phyloP scores from a whole-genome alignment of 2,113 vertebrate species.

The Tor tambroides region DNA sequence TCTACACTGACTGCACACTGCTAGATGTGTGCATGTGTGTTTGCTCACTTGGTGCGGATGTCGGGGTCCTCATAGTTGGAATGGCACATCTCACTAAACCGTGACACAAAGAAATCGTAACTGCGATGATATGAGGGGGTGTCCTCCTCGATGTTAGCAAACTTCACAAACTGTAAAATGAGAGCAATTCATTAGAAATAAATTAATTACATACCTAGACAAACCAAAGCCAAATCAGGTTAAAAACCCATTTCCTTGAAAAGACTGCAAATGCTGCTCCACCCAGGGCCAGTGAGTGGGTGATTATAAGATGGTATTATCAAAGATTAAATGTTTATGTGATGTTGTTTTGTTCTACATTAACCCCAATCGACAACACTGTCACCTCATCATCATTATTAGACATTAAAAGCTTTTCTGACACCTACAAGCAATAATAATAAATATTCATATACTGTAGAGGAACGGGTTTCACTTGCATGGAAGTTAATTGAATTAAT shows the following conservation, averaged over 20 bases:
- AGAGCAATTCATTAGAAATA: neutral
- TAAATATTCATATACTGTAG: neutral
- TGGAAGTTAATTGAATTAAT: neutral
- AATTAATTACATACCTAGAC: neutral
- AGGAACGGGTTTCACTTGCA: neutral
- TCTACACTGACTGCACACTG: neutral
- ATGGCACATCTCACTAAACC: constrained; percentile 98
- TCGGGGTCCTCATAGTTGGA: constrained; percentile 89
- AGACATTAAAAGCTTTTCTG: neutral
- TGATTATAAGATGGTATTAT: neutral
- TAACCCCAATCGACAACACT: neutral
- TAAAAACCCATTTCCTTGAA: constrained; percentile 7
- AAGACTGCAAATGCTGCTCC: neutral
- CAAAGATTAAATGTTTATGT: constrained; percentile 26
- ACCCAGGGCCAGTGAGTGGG: neutral
- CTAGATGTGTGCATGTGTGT: neutral
- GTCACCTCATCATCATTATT: neutral
- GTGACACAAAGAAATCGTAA: constrained; percentile 96
- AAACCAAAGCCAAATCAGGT: neutral
- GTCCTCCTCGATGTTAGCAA: constrained; percentile 97
- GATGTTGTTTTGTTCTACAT: constrained; percentile 9
- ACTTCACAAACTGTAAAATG: constrained; percentile 90
- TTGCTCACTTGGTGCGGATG: constrained; percentile 88
- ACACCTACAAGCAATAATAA: neutral
- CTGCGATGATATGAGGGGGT: constrained; percentile 94